These are phyloP conservation scores for Akabosia matsudoensis DNA, from an alignment of 1,140 invertebrate species.

Conservation along the genomic window DNA sequence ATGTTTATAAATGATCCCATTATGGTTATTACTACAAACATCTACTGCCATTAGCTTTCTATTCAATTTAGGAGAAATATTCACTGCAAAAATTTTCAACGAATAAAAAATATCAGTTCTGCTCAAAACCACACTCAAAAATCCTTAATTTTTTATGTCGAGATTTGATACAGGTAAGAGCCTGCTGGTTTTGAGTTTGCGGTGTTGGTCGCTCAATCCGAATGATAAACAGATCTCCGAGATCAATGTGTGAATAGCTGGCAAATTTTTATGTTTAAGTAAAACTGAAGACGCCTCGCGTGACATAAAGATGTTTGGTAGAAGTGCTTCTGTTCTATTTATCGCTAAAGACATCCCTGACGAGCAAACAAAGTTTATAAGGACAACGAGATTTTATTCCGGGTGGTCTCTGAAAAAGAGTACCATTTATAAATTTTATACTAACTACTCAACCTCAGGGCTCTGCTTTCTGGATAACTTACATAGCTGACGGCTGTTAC, in stretches of 20 bases:
- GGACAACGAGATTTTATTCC: not conserved
- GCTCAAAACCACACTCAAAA: not conserved
- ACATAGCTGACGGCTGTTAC: not conserved
- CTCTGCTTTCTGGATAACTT: conserved; percentile 2
- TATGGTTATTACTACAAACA: not conserved
- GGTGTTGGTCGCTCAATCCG: not conserved
- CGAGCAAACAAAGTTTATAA: not conserved
- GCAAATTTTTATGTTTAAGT: conserved; percentile 8
- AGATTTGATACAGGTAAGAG: not conserved
- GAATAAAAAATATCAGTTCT: too few species aligned
- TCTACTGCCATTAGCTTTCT: not conserved
- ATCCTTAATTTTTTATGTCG: too few species aligned
- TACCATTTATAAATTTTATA: not conserved
- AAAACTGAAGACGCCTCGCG: not conserved
- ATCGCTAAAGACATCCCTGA: not conserved
- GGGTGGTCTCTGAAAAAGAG: not conserved
- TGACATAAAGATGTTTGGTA: not conserved
- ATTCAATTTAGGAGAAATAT: not conserved
- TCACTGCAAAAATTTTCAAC: too few species aligned
- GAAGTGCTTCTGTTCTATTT: not conserved
- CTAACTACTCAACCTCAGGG: not conserved
- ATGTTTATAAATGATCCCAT: not conserved
- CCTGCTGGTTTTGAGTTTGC: not conserved
- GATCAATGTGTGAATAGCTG: not conserved
- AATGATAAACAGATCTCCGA: not conserved